Evolutionary conservation across 2,113 vertebrate species (phyloP).

Genomic region (Apaloderma vittatum): DNA sequence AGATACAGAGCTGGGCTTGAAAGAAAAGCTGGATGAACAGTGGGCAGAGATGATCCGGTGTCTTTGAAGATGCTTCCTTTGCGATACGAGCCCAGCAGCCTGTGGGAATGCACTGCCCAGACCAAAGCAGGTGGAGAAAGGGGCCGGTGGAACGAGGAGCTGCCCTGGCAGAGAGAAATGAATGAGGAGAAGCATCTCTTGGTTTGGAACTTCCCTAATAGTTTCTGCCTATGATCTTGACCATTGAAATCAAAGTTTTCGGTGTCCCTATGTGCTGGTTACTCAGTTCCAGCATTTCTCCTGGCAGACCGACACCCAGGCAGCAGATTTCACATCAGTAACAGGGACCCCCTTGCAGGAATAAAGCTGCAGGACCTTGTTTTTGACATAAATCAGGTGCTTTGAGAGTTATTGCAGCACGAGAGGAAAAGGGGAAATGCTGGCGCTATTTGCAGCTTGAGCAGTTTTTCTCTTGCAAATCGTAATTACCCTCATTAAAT

Average conservation of each 20-base stretch:
- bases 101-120: not conserved
- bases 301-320: no score
- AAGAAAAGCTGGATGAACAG: not conserved
- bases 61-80: not conserved
- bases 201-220: not conserved
- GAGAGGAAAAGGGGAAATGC: not conserved
- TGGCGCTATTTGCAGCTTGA: not conserved
- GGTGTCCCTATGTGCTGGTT: fast-evolving
- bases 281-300: no score
- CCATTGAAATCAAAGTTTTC: not conserved
- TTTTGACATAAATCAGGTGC: fast-evolving
- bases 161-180: not conserved
- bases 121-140: not conserved
- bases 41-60: not conserved
- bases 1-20: not conserved
- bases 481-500: conserved; percentile 19
- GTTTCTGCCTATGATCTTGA: not conserved
- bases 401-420: not conserved
- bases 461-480: not conserved
- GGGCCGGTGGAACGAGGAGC: fast-evolving
- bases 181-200: fast-evolving
- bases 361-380: not conserved
- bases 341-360: not conserved
- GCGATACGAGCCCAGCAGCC: not conserved
- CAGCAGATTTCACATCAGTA: no score